Base-by-base conservation (phyloP, 2,797 vertebrate genomes). In the Lutjanus campechanus region DNA sequence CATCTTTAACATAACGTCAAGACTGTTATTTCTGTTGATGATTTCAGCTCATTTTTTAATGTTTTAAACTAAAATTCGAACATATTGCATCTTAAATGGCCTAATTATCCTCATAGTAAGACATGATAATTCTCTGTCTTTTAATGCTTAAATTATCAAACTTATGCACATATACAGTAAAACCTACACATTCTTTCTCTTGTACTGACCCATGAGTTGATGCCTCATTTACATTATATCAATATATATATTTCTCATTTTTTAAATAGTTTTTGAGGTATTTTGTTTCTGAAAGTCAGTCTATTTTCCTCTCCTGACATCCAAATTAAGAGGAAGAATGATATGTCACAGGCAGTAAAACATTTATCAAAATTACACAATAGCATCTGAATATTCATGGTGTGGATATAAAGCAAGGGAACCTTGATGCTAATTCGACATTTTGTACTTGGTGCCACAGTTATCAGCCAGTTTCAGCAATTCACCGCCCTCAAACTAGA, bases 401-500 rank as follows among this genome's bases (percentile, higher is more conserved):
- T 3, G 20, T 53, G 10, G 17, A 63, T 73, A 47, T 55, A 69
- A 19, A 76, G 20, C 1, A 0, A 19, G 3, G 50, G 19, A 61
- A 29, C 55, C 46, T 29, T 50, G 7, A 77, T 19, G 54, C 55
- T 67, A 69, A 58, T 66, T 75, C 41, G 53, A 75, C 53, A 58
- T 60, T 49, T 60, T 64, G 43, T 54, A 50, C 62, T 9, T 11
- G 47, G 22, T 41, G 9, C 44, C 1, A 10, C 17, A 11, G 20
- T 64, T 83, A 64, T 77, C 44, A 67, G 69, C 66, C n/a, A 63
- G 61, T 82, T 69, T 70, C 54, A 70, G 49, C 40, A 68, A 82
- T 66, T 88, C 62, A 78, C 76, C 17, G 56, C 73, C 81, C 80
- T 76, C 41, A 58, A 88, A 85, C 76, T 81, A 83, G 69, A 83